Evolutionary conservation across 1,140 invertebrate species (phyloP).

Genomic region (Leguminivora glycinivorella): DNA sequence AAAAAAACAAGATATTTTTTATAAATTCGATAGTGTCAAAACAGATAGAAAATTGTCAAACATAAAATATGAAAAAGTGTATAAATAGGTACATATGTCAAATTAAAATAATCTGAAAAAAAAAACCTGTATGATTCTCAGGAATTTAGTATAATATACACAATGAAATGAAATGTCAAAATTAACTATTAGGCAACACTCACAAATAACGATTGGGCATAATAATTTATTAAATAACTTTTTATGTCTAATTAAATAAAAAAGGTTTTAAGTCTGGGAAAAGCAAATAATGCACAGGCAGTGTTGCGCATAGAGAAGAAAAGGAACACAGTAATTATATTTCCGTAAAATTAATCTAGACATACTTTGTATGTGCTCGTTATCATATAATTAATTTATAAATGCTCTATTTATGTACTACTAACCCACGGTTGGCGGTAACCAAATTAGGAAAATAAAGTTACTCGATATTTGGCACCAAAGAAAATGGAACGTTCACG

Average conservation of each 20-base stretch:
- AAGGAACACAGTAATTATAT: constrained; percentile 6
- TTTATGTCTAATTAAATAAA: background rate
- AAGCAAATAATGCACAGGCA: constrained; percentile 4
- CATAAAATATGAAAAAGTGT: too few relatives aligned
- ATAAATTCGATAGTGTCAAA: too few relatives aligned
- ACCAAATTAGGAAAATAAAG: constrained; percentile 26
- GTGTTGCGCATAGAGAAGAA: constrained; percentile 11
- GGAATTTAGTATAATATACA: constrained; percentile 41
- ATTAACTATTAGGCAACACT: constrained; percentile 34
- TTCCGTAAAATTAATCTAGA: constrained; percentile 5
- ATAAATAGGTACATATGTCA: too few relatives aligned
- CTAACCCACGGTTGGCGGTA: constrained; percentile 22
- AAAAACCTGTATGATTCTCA: background rate
- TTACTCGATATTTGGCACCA: constrained; percentile 27
- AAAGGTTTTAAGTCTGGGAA: background rate
- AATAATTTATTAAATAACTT: background rate
- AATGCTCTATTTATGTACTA: constrained; percentile 27
- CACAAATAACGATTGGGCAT: constrained; percentile 1
- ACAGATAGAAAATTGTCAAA: too few relatives aligned
- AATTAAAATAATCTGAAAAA: background rate
- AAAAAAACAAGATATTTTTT: background rate
- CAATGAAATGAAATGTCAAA: constrained; percentile 20
- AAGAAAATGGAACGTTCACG: constrained; percentile 24
- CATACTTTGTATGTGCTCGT: constrained; percentile 20
- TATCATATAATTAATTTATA: constrained; percentile 25